Base-by-base conservation (phyloP, 2,888 invertebrate species). In the Xestia c-nigrum region DNA sequence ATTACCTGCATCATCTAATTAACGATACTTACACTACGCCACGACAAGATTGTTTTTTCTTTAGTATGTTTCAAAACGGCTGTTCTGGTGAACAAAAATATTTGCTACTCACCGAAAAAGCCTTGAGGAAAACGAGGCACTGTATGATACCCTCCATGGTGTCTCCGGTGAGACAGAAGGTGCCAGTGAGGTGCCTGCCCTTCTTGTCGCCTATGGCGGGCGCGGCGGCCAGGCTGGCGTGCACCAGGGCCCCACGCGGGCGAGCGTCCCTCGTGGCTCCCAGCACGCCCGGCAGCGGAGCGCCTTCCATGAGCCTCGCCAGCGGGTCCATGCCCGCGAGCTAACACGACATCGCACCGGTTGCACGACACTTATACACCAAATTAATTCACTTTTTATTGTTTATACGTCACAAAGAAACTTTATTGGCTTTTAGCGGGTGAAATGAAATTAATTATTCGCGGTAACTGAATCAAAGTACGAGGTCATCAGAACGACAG, bases 121-220 rank as follows among this genome's bases (percentile, higher is more conserved):
- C 99, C 96, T 99, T 99, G 93, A 99, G 97, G 97, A 99, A 99
- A 90, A 99, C 99, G 91, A 99, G 97, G 94, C 99, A 99, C 97
- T 99, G 99, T 93, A 99, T 98, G 92, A 99, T 99, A 89, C 98
- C 99, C 93, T 99, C 99, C 98, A 99, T 99, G 80, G 99, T 99
- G 95, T 99, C 99, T 74, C 99, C 99, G 67, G 98, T 98, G 80
- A 99, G 97, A 92, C 98, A 98, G 96, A 99, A 99, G 72, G 98
- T 98, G 89, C 99, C 99, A 31, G 98, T 98, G 84, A 99, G 97
- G 93, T 98, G 98, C 85, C 98, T 97, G 87, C 98, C 98, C 92
- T 98, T 98, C 91, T 98, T 98, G 90, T 96, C 96, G 2, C 95
- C 95, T 57, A 98, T 98, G 72, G 98, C 97, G 74, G 98, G 98